phyloP scores from a whole-genome alignment of 2,888 invertebrate genomes.

The Parapristionchus giblindavisi region DNA sequence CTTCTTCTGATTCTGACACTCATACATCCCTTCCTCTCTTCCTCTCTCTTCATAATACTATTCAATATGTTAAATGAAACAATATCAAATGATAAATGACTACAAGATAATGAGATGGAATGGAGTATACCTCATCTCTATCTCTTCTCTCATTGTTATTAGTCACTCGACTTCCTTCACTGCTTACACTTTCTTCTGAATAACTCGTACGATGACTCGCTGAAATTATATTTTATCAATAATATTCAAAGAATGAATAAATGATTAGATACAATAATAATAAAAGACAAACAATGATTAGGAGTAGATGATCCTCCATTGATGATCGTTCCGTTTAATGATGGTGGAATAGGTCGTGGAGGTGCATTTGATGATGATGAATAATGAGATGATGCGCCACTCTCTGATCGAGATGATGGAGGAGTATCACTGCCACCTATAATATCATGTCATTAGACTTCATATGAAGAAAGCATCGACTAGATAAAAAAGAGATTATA shows the following conservation, averaged over 20 bases:
- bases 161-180: slow-evolving; percentile 33
- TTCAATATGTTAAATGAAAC: no score
- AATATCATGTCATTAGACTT: no score
- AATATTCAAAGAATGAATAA: background rate
- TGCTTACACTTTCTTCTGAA: slow-evolving; percentile 37
- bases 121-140: no score
- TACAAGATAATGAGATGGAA: no score
- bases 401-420: slow-evolving; percentile 52
- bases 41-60: background rate
- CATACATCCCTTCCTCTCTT: background rate
- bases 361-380: slow-evolving; percentile 5
- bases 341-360: slow-evolving; percentile 24
- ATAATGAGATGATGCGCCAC: slow-evolving; percentile 37
- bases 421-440: slow-evolving; percentile 45
- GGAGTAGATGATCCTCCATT: slow-evolving; percentile 12
- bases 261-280: background rate
- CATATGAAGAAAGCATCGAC: background rate
- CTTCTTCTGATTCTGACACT: background rate
- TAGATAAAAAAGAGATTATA: no score
- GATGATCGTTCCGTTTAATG: slow-evolving; percentile 15
- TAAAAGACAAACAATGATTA: background rate
- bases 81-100: no score
- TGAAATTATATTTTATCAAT: background rate
- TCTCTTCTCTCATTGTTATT: slow-evolving; percentile 32
- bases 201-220: slow-evolving; percentile 18